These are phyloP conservation scores for Paramacrobiotus metropolitanus DNA, from an alignment of 1,140 invertebrate species.

Conservation along the genomic window DNA sequence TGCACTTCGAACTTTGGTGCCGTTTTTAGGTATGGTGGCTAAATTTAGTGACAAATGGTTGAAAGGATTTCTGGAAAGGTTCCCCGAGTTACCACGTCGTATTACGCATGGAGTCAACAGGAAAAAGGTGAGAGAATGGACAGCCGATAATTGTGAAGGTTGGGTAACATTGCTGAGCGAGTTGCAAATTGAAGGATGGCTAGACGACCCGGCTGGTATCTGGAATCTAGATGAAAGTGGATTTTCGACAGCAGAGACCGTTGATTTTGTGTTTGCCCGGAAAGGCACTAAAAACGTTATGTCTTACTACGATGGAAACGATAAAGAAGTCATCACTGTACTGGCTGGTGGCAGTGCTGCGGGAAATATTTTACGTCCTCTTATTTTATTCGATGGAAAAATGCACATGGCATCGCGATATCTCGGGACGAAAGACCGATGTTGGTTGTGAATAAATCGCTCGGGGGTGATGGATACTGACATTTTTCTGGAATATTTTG, in stretches of 20 bases:
- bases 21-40: too few species aligned
- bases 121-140: too few species aligned
- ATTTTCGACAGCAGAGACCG: neutral
- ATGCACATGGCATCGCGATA: neutral
- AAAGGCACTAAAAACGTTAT: neutral
- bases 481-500: too few species aligned
- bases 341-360: neutral
- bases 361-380: neutral
- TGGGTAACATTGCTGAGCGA: too few species aligned
- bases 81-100: too few species aligned
- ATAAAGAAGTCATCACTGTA: neutral
- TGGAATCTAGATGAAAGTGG: neutral
- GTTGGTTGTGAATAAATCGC: neutral
- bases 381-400: neutral
- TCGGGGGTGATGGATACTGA: neutral
- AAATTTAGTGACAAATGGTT: too few species aligned
- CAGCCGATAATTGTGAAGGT: too few species aligned
- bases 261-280: neutral
- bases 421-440: neutral
- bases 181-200: too few species aligned
- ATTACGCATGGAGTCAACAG: too few species aligned
- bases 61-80: too few species aligned
- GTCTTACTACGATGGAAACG: neutral
- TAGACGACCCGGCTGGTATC: neutral
- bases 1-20: too few species aligned